Evolutionary conservation across 2,113 vertebrate species (phyloP).

Genomic region (Nerophis lumbriciformis): DNA sequence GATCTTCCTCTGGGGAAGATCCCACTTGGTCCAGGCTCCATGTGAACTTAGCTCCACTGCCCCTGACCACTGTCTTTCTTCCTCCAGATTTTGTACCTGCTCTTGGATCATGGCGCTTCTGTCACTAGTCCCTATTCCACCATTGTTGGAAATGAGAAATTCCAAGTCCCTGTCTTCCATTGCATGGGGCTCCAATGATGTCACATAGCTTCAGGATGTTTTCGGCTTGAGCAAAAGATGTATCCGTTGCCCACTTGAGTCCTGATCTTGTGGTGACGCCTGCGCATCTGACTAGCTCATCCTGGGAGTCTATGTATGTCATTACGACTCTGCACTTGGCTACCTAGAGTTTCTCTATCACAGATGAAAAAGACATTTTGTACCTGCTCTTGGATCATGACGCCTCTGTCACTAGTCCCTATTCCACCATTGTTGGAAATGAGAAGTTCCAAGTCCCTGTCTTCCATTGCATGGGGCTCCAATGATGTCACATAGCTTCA

Average conservation of each 20-base stretch:
- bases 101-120: background rate
- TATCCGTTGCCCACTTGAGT: background rate
- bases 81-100: background rate
- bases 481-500: background rate
- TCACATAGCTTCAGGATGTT: background rate
- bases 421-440: background rate
- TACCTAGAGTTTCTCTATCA: background rate
- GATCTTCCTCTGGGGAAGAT: background rate
- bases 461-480: background rate
- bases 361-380: too few species aligned
- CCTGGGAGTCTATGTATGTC: background rate
- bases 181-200: background rate
- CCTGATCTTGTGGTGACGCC: background rate
- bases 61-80: background rate
- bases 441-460: background rate
- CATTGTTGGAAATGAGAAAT: background rate
- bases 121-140: background rate
- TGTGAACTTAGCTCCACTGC: background rate
- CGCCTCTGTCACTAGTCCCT: background rate
- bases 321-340: background rate
- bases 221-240: background rate
- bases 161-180: background rate
- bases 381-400: too few species aligned
- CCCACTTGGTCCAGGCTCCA: background rate
- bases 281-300: background rate